phyloP scores from a whole-genome alignment of 64 coral and sea anemone species.

The Dendronephthya gigantea region DNA sequence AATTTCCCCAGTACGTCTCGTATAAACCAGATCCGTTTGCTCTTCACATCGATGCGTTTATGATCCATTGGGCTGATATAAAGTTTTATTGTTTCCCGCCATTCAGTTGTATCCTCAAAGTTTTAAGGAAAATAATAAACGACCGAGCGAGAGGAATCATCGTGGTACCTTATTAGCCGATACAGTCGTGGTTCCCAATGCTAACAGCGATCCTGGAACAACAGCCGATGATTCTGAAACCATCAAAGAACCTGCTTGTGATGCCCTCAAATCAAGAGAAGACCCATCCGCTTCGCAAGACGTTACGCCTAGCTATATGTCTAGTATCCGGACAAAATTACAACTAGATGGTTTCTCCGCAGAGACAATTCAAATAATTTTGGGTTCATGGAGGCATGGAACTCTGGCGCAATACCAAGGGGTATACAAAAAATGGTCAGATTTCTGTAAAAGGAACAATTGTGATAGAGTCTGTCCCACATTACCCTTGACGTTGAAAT shows the following conservation, averaged over 20 bases:
- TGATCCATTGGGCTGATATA: slow-evolving; percentile 1
- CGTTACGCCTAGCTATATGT: slow-evolving; percentile 14
- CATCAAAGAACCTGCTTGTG: not conserved
- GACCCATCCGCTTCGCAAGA: slow-evolving; percentile 26
- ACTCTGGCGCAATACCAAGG: not conserved
- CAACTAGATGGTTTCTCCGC: not conserved
- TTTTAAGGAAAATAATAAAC: slow-evolving; percentile 2
- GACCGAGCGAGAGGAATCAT: slow-evolving; percentile 26
- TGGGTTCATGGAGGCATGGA: not conserved
- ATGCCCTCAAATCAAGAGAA: not conserved
- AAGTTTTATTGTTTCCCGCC: slow-evolving; percentile 20
- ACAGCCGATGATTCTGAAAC: not conserved
- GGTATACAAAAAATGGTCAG: not conserved
- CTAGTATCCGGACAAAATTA: slow-evolving; percentile 11
- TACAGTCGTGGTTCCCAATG: slow-evolving; percentile 32
- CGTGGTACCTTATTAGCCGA: slow-evolving; percentile 34
- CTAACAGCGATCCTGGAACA: not conserved
- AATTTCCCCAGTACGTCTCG: slow-evolving; percentile 20
- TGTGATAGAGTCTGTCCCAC: not conserved
- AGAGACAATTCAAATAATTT: slow-evolving; percentile 5
- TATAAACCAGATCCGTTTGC: slow-evolving; percentile 24
- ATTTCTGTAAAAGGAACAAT: not conserved
- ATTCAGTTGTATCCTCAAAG: slow-evolving; percentile 4
- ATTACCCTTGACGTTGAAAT: not conserved
- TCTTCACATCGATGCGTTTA: not conserved